Percentiles rank a stretch among this genome's conserved stretches.
Conservation (phyloP, 2,888 invertebrate genomes). For the Gortyna flavago region DNA sequence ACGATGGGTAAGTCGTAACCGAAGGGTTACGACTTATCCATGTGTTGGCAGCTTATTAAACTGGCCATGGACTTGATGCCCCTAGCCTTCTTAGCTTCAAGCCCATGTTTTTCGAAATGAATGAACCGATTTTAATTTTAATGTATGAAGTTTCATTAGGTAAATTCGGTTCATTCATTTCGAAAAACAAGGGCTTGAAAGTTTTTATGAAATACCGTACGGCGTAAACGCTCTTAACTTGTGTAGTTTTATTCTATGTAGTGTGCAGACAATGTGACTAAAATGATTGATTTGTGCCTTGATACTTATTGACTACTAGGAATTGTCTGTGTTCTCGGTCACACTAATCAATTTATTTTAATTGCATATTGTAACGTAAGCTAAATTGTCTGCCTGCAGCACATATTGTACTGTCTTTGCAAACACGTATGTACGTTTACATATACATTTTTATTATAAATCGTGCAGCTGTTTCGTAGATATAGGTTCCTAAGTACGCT, state of each 20-base stretch:
- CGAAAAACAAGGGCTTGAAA: too few species aligned
- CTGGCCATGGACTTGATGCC: constrained; percentile 31
- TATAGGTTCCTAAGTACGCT: constrained; percentile 66
- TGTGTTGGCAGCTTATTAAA: constrained; percentile 11
- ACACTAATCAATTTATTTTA: constrained; percentile 52
- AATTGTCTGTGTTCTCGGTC: constrained; percentile 1
- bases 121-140: too few species aligned
- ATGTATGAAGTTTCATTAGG: too few species aligned
- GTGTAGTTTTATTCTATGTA: neutral
- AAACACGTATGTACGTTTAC: constrained; percentile 11
- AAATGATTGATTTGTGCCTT: constrained; percentile 37
- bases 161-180: too few species aligned
- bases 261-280: constrained; percentile 24
- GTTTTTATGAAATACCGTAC: too few species aligned
- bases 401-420: constrained; percentile 20
- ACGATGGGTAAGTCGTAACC: too few species aligned
- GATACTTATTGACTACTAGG: constrained; percentile 3
- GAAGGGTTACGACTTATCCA: neutral
- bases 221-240: too few species aligned
- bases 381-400: constrained; percentile 31
- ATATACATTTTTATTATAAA: constrained; percentile 17
- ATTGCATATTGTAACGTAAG: constrained; percentile 51
- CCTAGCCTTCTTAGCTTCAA: too few species aligned
- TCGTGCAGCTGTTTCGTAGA: constrained; percentile 58
- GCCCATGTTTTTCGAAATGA: too few species aligned